Percentiles rank a stretch among this genome's conserved stretches.
Evolutionary conservation across 2,113 vertebrate genomes (phyloP).

Genomic region (Limnothrissa miodon): DNA sequence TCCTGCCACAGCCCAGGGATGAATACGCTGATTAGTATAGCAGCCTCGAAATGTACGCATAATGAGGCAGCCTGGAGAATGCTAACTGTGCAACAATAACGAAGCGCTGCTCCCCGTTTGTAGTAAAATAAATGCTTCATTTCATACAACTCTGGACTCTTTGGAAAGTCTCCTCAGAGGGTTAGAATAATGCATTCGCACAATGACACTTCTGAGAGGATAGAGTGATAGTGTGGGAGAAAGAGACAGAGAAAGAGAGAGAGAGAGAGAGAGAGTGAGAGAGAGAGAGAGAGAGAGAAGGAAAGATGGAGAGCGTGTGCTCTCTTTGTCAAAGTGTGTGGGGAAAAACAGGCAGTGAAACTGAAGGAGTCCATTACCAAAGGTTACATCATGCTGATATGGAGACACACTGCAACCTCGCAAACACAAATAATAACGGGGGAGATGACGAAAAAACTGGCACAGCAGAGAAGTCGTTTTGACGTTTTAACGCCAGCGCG

Average conservation of each 20-base stretch:
- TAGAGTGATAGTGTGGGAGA: background rate
- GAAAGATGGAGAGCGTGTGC: background rate
- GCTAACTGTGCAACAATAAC: background rate
- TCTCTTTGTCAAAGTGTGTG: background rate
- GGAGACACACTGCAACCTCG: constrained; percentile 9
- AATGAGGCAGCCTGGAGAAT: constrained; percentile 6
- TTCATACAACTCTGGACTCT: background rate
- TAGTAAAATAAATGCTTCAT: background rate
- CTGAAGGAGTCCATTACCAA: constrained; percentile 25
- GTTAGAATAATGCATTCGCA: background rate
- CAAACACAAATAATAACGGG: background rate
- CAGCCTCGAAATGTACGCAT: background rate
- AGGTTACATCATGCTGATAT: constrained; percentile 36
- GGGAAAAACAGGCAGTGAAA: background rate
- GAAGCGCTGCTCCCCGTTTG: background rate
- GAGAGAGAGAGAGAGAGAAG: background rate
- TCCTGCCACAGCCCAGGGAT: constrained; percentile 1
- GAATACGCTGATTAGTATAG: background rate
- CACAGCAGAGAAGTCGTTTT: background rate
- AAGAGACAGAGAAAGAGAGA: background rate
- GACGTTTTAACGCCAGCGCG: background rate
- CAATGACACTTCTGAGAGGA: background rate
- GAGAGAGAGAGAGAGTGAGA: background rate
- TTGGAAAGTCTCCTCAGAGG: background rate
- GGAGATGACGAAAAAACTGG: constrained; percentile 4